Conservation (phyloP, 2,113 vertebrate species). For the Carettochelys insculpta region DNA sequence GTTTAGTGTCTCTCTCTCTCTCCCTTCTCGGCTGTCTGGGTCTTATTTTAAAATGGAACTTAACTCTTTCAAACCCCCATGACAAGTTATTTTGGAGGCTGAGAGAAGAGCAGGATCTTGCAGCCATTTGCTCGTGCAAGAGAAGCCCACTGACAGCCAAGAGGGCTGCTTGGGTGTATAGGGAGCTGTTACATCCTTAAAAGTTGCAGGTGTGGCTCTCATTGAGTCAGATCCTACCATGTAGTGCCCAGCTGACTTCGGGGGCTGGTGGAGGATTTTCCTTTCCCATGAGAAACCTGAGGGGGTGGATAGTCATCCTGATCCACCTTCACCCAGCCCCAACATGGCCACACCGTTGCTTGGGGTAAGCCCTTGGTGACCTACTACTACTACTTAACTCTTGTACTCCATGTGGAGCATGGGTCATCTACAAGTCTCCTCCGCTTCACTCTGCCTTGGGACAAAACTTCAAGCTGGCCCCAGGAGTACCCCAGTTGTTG, state of each 20-base stretch:
- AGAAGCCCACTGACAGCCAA: not conserved
- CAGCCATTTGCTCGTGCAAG: not conserved
- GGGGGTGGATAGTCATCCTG: fast-evolving
- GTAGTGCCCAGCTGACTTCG: not conserved
- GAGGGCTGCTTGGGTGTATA: not conserved
- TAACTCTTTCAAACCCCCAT: conserved; percentile 22
- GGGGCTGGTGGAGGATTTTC: not conserved
- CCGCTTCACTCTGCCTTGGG: too few relatives aligned
- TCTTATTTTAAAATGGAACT: not conserved
- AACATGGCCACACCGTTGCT: not conserved
- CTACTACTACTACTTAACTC: too few relatives aligned
- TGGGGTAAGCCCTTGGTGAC: not conserved
- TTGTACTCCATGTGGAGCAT: too few relatives aligned
- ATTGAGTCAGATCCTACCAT: not conserved
- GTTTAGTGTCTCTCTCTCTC: not conserved
- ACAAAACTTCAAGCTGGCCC: too few relatives aligned
- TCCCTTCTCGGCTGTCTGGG: not conserved
- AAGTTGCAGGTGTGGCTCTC: not conserved
- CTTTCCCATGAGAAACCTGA: not conserved
- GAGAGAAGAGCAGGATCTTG: not conserved
- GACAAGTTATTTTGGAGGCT: fast-evolving
- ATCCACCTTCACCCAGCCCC: not conserved
- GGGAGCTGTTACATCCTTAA: not conserved
- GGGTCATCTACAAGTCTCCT: too few relatives aligned
- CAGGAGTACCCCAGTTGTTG: too few relatives aligned